Evolutionary conservation across 2,888 invertebrate species (phyloP).

Genomic region (Liopterus haemorrhoidalis): DNA sequence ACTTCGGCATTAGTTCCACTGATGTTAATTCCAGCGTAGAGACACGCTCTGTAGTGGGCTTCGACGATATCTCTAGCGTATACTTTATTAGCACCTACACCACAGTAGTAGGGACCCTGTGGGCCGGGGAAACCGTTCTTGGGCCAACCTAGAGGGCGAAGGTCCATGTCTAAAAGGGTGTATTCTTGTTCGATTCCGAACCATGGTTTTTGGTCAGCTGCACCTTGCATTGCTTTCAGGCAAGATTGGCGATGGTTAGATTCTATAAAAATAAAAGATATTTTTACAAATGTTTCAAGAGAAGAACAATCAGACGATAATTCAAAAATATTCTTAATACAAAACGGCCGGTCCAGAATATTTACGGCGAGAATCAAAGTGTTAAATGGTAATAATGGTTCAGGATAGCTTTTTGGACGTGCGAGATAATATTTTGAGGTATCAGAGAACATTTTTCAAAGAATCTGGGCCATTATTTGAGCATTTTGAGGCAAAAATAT

Average conservation of each 20-base stretch:
- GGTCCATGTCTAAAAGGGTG: slow-evolving; percentile 78
- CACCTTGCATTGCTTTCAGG: slow-evolving; percentile 67
- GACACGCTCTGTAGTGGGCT: slow-evolving; percentile 89
- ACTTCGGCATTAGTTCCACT: slow-evolving; percentile 96
- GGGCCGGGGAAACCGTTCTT: slow-evolving; percentile 89
- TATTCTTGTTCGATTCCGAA: slow-evolving; percentile 94
- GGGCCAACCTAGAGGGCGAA: slow-evolving; percentile 88
- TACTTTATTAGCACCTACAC: slow-evolving; percentile 92
- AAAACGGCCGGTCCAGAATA: too few species aligned
- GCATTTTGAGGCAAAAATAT: too few species aligned
- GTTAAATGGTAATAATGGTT: too few species aligned
- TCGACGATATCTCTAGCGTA: slow-evolving; percentile 95
- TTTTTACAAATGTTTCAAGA: too few species aligned
- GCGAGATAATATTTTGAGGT: too few species aligned
- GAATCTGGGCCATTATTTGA: too few species aligned
- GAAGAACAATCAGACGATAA: too few species aligned
- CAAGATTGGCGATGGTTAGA: slow-evolving; percentile 71
- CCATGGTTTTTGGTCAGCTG: slow-evolving; percentile 72
- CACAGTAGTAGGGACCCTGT: slow-evolving; percentile 98
- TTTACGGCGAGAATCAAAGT: too few species aligned
- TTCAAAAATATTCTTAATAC: too few species aligned
- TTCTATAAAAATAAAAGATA: slow-evolving; percentile 47
- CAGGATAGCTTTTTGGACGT: too few species aligned
- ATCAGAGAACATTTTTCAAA: too few species aligned
- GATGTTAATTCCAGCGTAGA: slow-evolving; percentile 90